Percentiles rank a stretch among this genome's conserved stretches.
These are phyloP conservation scores for Xenopus laevis DNA, from an alignment of 2,113 vertebrate genomes.

Conservation along the genomic window DNA sequence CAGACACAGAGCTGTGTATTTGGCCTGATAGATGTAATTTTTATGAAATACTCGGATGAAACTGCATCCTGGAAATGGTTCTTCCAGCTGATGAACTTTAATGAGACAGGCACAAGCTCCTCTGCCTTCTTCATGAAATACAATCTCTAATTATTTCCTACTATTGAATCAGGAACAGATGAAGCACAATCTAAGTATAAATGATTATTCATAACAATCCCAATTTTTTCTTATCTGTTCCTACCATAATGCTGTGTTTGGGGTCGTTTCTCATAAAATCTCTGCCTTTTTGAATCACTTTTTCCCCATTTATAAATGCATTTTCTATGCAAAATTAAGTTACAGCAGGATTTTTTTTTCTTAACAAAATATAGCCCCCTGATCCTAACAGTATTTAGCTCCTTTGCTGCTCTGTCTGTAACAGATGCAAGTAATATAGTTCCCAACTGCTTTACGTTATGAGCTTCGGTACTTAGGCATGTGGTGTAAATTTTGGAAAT, in stretches of 20 bases:
- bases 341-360: not conserved
- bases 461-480: conserved; percentile 16
- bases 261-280: not conserved
- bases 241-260: not conserved
- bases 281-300: not conserved
- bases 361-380: not conserved
- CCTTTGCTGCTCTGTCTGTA: not conserved
- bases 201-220: conserved; percentile 9
- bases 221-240: not conserved
- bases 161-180: conserved; percentile 9
- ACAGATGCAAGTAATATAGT: not conserved
- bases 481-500: not conserved
- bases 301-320: not conserved
- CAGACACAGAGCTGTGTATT: not conserved
- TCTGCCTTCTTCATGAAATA: not conserved
- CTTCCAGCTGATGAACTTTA: not conserved
- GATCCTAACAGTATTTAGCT: not conserved
- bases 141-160: not conserved
- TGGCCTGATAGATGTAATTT: not conserved
- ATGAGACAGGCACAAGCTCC: not conserved
- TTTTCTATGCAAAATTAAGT: not conserved
- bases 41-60: not conserved
- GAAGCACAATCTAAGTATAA: not conserved
- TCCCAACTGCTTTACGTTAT: not conserved
- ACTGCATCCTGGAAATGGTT: not conserved